A percentile compares a stretch with the other conserved stretches of the same genome.
Evolutionary conservation across 1,140 invertebrate genomes (phyloP).

Genomic region (Papilio xuthus): DNA sequence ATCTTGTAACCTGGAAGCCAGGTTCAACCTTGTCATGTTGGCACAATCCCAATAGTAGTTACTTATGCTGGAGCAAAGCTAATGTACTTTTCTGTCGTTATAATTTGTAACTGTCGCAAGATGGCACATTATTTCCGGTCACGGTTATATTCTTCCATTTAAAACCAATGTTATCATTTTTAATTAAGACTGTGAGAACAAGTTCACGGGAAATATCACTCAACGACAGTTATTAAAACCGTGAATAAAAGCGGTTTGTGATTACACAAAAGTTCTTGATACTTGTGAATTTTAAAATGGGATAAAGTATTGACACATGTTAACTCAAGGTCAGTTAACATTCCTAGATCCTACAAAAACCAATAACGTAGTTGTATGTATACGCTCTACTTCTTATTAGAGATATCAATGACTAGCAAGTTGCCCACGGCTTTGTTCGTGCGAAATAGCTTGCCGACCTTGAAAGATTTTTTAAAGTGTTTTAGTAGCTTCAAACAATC

Average conservation of each 20-base stretch:
- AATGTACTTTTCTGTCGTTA: conserved; percentile 4
- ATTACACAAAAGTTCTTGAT: neutral
- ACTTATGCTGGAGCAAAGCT: neutral
- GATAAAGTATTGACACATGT: too few relatives aligned
- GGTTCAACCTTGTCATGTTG: neutral
- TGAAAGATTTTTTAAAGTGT: too few relatives aligned
- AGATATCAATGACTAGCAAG: too few relatives aligned
- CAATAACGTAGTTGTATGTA: too few relatives aligned
- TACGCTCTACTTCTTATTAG: too few relatives aligned
- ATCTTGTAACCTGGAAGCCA: neutral
- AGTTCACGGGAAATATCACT: neutral
- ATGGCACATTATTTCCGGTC: conserved; percentile 24
- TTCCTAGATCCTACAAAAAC: too few relatives aligned
- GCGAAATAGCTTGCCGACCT: too few relatives aligned
- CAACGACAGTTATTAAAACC: neutral
- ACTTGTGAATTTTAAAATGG: too few relatives aligned
- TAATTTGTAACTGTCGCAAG: neutral
- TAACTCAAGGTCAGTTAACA: too few relatives aligned
- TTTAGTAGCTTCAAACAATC: too few relatives aligned
- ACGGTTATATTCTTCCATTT: conserved; percentile 4
- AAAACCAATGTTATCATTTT: conserved; percentile 21
- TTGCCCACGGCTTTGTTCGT: too few relatives aligned
- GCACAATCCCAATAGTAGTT: neutral
- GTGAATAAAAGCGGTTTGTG: neutral
- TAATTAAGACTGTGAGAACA: conserved; percentile 32